Evolutionary conservation across 1,140 invertebrate genomes (phyloP), one percentile per base, ranked within the genome.

Genomic region (Riptortus pedestris): DNA sequence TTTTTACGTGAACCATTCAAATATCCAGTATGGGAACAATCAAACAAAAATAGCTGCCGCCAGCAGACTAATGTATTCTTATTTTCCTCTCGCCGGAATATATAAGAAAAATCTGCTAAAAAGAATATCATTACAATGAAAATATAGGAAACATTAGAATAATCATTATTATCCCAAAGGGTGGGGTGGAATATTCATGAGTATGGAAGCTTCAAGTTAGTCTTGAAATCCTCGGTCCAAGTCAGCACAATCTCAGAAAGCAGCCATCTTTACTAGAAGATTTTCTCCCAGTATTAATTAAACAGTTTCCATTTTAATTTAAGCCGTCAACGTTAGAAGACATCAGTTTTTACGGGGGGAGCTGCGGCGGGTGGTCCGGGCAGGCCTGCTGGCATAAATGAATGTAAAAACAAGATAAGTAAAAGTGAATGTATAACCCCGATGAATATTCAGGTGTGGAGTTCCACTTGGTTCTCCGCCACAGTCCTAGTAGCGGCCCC

Each of bases 331-430:
- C 14, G 31, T 38, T 14, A 7, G 5, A 14, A 38, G 14, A 38
- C 14, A 7, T 38, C 14, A 38, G 31, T n/a, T n/a, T n/a, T n/a
- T 14, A 38, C 14, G 31, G 31, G 31, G 31, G 31, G 31, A 38
- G 31, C 14, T 38, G 5, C 31, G 14, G 28, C 7, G 57, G 22
- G 22, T 5, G 57, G 22, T 9, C 5, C 9, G 12, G 24, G 57
- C 16, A 12, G 57, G 57, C 24, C 9, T 7, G 27, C 38, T 61
- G 33, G 59, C 59, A 61, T 61, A 61, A 61, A 61, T 61, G 59
- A 61, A 61, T 61, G 59, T 61, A 61, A 61, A 61, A 61, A 61
- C 59, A 61, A 61, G 59, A 61, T 61, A 61, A 61, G 59, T 61
- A 61, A 61, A 61, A 61, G 28, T 61, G 59, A 61, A 61, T 61